Conservation (phyloP, 2,888 invertebrate genomes). For the Drosophila fungiperda region DNA sequence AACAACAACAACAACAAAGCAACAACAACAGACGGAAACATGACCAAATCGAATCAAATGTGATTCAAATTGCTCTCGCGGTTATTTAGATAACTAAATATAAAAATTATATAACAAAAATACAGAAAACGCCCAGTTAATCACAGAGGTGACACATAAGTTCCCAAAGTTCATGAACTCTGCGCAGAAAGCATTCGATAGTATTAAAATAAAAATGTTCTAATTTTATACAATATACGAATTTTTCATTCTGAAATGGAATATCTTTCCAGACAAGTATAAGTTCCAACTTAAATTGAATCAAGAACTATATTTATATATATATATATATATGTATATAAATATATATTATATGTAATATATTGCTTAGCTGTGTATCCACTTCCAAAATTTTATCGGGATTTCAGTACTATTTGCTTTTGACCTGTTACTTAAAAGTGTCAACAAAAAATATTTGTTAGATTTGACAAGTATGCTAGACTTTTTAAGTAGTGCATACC, state of each 20-base stretch:
- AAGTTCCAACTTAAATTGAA: not conserved
- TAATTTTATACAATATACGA: not conserved
- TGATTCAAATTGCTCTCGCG: constrained; percentile 12
- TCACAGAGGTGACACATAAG: not conserved
- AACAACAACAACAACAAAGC: constrained; percentile 3
- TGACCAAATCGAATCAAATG: constrained; percentile 23
- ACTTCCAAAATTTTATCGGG: not conserved
- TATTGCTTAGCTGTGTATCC: not conserved
- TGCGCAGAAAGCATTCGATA: not conserved
- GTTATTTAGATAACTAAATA: constrained; percentile 9
- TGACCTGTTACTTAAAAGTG: not conserved
- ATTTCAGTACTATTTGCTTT: not conserved
- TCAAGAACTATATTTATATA: not conserved
- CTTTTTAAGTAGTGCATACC: not conserved
- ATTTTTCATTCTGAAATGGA: not conserved
- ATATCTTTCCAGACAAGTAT: not conserved
- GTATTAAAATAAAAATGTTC: not conserved
- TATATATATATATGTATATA: not conserved
- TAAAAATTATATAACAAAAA: not conserved
- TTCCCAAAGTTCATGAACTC: not conserved
- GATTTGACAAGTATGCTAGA: not conserved
- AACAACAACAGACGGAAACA: not conserved
- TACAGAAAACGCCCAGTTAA: constrained; percentile 3
- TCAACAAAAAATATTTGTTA: not conserved
- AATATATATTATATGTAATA: not conserved